Evolutionary conservation across 2,888 invertebrate species (phyloP).

Genomic region (Halictus ligatus): DNA sequence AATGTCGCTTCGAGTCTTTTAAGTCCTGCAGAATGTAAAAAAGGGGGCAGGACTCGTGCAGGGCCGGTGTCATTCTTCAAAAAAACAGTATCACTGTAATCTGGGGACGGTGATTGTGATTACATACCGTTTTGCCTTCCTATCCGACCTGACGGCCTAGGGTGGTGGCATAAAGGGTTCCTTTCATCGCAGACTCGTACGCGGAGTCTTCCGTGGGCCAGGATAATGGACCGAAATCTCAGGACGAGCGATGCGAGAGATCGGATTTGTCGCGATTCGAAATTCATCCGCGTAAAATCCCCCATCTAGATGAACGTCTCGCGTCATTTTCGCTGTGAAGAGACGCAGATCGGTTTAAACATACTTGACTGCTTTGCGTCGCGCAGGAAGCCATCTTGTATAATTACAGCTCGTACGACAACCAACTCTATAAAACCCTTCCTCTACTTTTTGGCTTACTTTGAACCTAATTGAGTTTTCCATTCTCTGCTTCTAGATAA

Average conservation of each 20-base stretch:
- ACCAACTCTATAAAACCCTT: neutral
- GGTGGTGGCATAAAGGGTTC: slow-evolving; percentile 70
- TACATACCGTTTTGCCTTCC: slow-evolving; percentile 78
- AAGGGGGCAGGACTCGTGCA: neutral
- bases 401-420: neutral
- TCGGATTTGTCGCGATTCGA: slow-evolving; percentile 82
- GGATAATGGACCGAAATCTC: slow-evolving; percentile 67
- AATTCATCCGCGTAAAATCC: slow-evolving; percentile 83
- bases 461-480: too few relatives aligned
- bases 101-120: slow-evolving; percentile 66
- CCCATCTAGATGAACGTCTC: neutral
- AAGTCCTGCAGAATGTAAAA: slow-evolving; percentile 20
- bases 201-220: slow-evolving; percentile 15
- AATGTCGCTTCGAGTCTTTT: slow-evolving; percentile 19
- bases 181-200: slow-evolving; percentile 47
- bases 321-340: neutral
- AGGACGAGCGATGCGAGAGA: slow-evolving; percentile 79
- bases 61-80: slow-evolving; percentile 25
- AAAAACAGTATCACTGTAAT: slow-evolving; percentile 63
- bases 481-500: too few relatives aligned
- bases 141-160: slow-evolving; percentile 77
- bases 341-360: neutral
- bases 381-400: neutral
- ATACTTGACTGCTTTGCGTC: neutral
- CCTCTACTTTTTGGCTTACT: neutral